A percentile compares a stretch with the other conserved stretches of the same genome.
Evolutionary conservation across 2,888 invertebrate genomes (phyloP).

Genomic region (Andrena marginata): DNA sequence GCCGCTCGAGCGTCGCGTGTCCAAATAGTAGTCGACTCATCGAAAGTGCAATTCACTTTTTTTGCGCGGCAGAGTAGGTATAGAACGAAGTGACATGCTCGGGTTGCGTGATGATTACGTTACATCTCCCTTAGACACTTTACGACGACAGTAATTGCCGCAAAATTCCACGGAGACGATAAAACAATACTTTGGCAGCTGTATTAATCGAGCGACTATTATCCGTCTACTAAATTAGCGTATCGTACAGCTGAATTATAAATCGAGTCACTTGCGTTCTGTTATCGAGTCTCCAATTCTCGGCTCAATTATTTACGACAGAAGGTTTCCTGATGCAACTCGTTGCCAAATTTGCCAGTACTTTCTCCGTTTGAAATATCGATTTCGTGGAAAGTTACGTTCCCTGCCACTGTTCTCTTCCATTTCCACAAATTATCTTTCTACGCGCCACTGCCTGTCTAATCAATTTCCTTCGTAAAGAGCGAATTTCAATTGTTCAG

Average conservation of each 20-base stretch:
- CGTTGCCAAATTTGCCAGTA: not conserved
- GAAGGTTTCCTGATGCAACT: not conserved
- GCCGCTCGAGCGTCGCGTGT: not conserved
- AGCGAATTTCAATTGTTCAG: not conserved
- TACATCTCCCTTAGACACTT: not conserved
- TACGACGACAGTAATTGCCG: conserved; percentile 10
- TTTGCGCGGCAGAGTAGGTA: not conserved
- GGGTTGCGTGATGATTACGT: not conserved
- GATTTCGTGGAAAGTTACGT: not conserved
- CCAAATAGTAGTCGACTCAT: not conserved
- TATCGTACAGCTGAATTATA: not conserved
- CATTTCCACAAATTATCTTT: too few relatives aligned
- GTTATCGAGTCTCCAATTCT: too few relatives aligned
- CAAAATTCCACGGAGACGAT: not conserved
- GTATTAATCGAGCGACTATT: not conserved
- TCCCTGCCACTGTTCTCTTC: too few relatives aligned
- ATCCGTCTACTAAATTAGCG: not conserved
- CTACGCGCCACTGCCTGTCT: not conserved
- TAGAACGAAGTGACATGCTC: not conserved
- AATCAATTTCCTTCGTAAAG: not conserved
- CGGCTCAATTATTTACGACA: too few relatives aligned
- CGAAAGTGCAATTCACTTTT: not conserved
- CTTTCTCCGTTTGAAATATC: not conserved
- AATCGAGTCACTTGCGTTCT: too few relatives aligned
- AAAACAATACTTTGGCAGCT: not conserved